A percentile compares a stretch with the other conserved stretches of the same genome.
Evolutionary conservation across 2,888 invertebrate species (phyloP).

Genomic region (Pinctada fucata): DNA sequence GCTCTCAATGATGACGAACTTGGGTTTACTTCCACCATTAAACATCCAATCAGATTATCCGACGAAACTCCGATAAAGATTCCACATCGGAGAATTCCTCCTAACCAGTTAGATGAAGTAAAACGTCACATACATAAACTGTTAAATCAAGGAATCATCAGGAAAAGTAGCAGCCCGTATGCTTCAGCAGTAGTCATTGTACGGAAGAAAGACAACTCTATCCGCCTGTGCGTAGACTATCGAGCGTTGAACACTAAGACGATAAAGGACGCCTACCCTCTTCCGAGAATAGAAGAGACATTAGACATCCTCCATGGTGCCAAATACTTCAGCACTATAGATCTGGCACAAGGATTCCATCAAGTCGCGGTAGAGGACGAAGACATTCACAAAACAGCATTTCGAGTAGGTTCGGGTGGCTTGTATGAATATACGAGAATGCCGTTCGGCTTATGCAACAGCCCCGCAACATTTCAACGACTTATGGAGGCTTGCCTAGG

Average conservation of each 20-base stretch:
- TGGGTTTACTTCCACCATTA: no score
- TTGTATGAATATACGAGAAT: no score
- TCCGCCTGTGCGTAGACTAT: conserved; percentile 47
- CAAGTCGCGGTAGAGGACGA: conserved; percentile 21
- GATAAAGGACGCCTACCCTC: conserved; percentile 38
- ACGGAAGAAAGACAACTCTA: conserved; percentile 6
- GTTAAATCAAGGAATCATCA: background rate
- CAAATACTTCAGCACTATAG: conserved; percentile 28
- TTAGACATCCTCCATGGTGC: conserved; percentile 32
- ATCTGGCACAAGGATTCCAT: conserved; percentile 27
- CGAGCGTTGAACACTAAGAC: conserved; percentile 44
- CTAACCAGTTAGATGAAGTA: background rate
- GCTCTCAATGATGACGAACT: no score
- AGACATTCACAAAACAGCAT: conserved; percentile 25
- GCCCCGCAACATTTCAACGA: no score
- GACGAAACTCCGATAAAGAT: no score
- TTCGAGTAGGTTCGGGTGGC: no score
- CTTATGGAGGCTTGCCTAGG: no score
- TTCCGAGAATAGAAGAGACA: conserved; percentile 47
- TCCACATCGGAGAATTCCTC: background rate
- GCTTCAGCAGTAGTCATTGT: conserved; percentile 36
- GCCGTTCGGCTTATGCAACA: no score
- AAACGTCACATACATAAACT: background rate
- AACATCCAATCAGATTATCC: no score
- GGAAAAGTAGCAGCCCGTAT: conserved; percentile 24